phyloP scores from a whole-genome alignment of 2,113 vertebrate species.

The Bombycilla garrulus region DNA sequence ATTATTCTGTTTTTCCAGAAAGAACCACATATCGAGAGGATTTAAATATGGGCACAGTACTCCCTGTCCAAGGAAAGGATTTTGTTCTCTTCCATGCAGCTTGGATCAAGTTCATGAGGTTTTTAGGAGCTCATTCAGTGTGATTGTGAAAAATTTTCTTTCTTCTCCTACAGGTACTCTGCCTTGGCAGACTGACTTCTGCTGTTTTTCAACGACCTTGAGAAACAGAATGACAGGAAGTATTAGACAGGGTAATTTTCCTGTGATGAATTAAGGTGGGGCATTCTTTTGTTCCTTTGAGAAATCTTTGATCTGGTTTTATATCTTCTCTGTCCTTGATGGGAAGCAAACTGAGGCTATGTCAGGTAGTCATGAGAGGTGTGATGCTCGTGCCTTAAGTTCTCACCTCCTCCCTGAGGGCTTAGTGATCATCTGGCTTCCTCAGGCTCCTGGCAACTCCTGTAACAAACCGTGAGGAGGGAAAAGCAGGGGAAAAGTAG shows the following conservation, averaged over 20 bases:
- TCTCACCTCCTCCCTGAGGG: neutral
- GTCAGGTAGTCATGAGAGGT: neutral
- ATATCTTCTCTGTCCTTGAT: neutral
- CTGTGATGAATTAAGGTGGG: constrained; percentile 52
- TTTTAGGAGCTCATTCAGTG: neutral
- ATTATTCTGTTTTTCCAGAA: neutral
- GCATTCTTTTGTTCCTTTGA: constrained; percentile 32
- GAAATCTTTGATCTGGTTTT: constrained; percentile 59
- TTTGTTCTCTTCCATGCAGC: neutral
- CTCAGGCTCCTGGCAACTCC: neutral
- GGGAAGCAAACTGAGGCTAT: neutral
- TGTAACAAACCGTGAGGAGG: neutral
- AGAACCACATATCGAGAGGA: neutral
- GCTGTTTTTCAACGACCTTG: constrained; percentile 39
- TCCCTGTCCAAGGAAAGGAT: neutral
- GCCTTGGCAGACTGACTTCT: constrained; percentile 15
- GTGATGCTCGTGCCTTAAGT: neutral
- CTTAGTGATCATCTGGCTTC: neutral
- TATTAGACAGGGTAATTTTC: constrained; percentile 45
- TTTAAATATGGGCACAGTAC: neutral
- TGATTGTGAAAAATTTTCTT: neutral
- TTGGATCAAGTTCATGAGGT: neutral
- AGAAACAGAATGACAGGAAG: constrained; percentile 36
- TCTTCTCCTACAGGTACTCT: constrained; percentile 16
- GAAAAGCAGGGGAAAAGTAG: neutral